These are phyloP conservation scores for Pristionchus arcanus DNA, from an alignment of 2,888 invertebrate genomes.

Conservation along the genomic window DNA sequence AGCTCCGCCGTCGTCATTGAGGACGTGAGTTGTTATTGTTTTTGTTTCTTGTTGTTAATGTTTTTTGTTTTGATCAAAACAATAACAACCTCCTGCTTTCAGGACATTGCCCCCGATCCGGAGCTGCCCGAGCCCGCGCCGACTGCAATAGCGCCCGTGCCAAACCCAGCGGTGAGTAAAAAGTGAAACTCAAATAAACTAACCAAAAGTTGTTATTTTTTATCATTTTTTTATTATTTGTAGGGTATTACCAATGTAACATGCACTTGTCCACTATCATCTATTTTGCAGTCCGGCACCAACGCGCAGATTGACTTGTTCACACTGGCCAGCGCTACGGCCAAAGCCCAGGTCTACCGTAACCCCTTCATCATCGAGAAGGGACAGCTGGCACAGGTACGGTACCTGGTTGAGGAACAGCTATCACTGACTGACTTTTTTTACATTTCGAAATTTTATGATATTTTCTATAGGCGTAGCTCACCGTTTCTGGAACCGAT, in stretches of 20 bases:
- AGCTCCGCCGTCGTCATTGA: constrained; percentile 79
- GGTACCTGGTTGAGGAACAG: background rate
- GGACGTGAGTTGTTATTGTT: constrained; percentile 9
- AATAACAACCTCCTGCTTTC: background rate
- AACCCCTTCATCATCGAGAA: constrained; percentile 97
- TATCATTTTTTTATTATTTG: no score
- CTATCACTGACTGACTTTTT: background rate
- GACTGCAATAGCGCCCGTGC: background rate
- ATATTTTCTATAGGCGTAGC: background rate
- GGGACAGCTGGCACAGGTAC: constrained; percentile 48
- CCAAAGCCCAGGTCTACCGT: constrained; percentile 83
- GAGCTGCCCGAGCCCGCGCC: constrained; percentile 42
- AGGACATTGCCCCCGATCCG: constrained; percentile 53
- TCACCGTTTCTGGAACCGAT: no score
- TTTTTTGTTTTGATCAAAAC: background rate
- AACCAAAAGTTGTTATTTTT: no score
- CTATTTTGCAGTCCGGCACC: no score
- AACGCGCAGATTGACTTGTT: constrained; percentile 44
- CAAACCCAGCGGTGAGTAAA: background rate
- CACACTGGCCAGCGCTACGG: background rate
- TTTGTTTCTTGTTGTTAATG: background rate
- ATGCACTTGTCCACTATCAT: no score
- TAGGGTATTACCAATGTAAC: no score
- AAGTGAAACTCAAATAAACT: no score
- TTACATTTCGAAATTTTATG: no score